Conservation (phyloP, 2,888 invertebrate species). For the Therioaphis trifolii region DNA sequence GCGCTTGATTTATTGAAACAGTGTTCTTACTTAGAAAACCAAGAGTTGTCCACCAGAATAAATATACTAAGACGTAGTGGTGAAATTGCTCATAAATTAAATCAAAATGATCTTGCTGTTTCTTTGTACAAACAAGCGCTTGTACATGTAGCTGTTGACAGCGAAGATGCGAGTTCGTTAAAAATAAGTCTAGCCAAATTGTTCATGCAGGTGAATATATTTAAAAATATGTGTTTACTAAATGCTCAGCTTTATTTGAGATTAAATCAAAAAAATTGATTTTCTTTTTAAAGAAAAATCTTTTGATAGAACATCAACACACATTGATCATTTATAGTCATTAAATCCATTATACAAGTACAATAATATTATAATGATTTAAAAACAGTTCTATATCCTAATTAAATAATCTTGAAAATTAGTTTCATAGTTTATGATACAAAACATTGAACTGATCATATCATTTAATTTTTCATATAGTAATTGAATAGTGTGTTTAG, state of each 20-base stretch:
- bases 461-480: too few species aligned
- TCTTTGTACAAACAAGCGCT: slow-evolving; percentile 59
- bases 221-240: not conserved
- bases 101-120: slow-evolving; percentile 52
- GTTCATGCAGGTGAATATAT: slow-evolving; percentile 57
- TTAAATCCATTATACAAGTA: too few species aligned
- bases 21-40: slow-evolving; percentile 59
- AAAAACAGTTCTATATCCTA: too few species aligned
- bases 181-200: slow-evolving; percentile 56
- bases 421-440: too few species aligned
- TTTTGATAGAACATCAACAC: too few species aligned
- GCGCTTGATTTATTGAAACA: slow-evolving; percentile 74
- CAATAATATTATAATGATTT: too few species aligned
- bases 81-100: slow-evolving; percentile 51
- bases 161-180: slow-evolving; percentile 46
- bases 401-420: too few species aligned
- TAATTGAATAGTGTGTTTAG: too few species aligned
- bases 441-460: too few species aligned
- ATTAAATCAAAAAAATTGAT: too few species aligned
- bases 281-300: too few species aligned
- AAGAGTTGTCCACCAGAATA: slow-evolving; percentile 38
- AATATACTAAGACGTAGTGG: slow-evolving; percentile 58
- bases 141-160: slow-evolving; percentile 25
- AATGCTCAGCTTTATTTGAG: not conserved
- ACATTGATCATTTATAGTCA: too few species aligned